Base-by-base conservation (phyloP, 2,113 vertebrate genomes). In the Empidonax traillii region DNA sequence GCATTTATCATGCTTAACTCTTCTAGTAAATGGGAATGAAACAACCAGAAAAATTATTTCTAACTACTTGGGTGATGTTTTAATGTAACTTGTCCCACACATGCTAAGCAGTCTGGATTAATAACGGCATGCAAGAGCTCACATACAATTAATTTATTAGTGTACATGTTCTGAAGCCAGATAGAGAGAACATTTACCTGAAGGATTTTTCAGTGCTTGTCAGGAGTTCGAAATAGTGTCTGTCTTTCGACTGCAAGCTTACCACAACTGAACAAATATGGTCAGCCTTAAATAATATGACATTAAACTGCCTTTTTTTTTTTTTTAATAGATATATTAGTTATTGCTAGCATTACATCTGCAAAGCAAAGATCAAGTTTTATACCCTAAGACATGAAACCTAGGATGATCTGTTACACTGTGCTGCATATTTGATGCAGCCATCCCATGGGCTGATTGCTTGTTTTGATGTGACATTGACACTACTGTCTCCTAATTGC, bases 231-330 rank as follows among this genome's bases (percentile, higher is more conserved):
- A 87, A 95, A 92, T 65, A 79, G 44, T 37, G 85, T 81, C 17
- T 49, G 17, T 85, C 49, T 90, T 96, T 94, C 21, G 10, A 94
- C 66, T 93, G 74, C 39, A 86, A 76, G 61, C 62, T 95, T 94
- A 85, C 89, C 39, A 90, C 65, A 93, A 67, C 41, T 93, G 44
- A 13, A 13, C 78, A 97, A 96, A 80, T 61, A 85, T 61, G 31
- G 52, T 90, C 35, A 84, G 14, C 68, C 28, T 75, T 94, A 97
- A 93, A 93, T 81, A 79, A 74, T 75, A 74, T 46, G 58, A 58
- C 71, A 76, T 94, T 89, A 88, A 63, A 90, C 37, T 94, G 65
- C 62, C 63, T 65, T 97, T 91, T 96, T 89, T 87, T 76, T 41
- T 96, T 90, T 85, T 76, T 90, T 85, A 73, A 14, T 74, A 69